Evolutionary conservation across 2,797 vertebrate species (phyloP), one percentile per base, ranked within the genome.

Genomic region (Rhinophrynus dorsalis): DNA sequence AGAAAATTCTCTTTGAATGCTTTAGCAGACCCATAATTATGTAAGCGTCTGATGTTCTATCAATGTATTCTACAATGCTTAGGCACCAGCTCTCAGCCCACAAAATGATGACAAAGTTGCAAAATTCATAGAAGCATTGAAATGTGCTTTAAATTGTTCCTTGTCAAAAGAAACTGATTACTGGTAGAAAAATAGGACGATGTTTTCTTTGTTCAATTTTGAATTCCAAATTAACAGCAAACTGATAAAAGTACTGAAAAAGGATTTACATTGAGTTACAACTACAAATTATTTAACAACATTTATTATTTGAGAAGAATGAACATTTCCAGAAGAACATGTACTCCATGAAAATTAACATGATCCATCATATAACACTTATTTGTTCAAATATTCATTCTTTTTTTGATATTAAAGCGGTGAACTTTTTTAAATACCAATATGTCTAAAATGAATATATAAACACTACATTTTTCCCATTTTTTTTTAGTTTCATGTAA

Each of bases 101-200:
- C 44, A 52, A 66, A 52, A 45, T 59, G 54, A 59, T 66, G 54
- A 58, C 60, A 66, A 59, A 59, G 54, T 66, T 21, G 20, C 18
- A 59, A 27, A 38, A 59, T 59, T 57, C 33, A 58, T 17, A 65
- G 26, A 33, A 66, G 15, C 18, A 59, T 38, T 59, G 54, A 72
- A 73, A 65, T 42, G 15, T 47, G 33, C 35, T 48, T 52, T 24
- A 57, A 58, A 73, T 44, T 67, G 55, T 33, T 60, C 55, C 29
- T 48, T 67, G 70, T 73, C 70, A 73, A 73, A 73, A 60, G 70
- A 54, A 32, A 47, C 37, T 66, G 70, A 73, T 73, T 73, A 37
- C 62, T 60, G 26, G 33, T 15, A 67, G 62, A 66, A 59, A 64
- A 51, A 35, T 18, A 8, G 38, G 52, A 40, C 68, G 51, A 11